These are phyloP conservation scores for Cantharis flavilabris DNA, from an alignment of 2,888 invertebrate genomes.

Conservation along the genomic window DNA sequence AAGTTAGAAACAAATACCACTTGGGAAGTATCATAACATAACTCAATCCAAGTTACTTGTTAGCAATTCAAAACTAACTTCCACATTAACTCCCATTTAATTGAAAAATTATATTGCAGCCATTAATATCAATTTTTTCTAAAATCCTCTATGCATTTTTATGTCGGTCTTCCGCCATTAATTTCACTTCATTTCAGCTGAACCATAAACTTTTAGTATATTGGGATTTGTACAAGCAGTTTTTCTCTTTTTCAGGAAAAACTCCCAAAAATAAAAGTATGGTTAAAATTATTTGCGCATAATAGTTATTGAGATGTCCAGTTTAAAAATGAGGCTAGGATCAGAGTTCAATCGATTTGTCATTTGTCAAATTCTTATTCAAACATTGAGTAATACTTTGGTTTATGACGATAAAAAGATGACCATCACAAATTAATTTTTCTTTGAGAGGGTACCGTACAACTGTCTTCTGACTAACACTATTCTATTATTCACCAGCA, in stretches of 20 bases:
- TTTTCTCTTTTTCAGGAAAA: background rate
- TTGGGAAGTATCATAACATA: background rate
- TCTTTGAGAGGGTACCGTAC: background rate
- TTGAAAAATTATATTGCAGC: background rate
- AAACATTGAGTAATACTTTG: background rate
- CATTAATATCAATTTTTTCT: background rate
- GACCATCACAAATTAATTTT: background rate
- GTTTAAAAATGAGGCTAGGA: background rate
- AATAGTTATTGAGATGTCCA: background rate
- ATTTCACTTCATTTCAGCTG: background rate
- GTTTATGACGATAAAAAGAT: background rate
- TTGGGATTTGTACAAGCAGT: background rate
- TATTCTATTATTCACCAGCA: background rate
- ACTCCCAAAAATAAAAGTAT: background rate
- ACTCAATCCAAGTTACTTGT: background rate
- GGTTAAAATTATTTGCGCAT: background rate
- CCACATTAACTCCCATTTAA: background rate
- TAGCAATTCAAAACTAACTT: background rate
- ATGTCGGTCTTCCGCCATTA: background rate
- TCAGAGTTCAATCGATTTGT: background rate
- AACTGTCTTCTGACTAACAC: background rate
- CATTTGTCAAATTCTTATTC: background rate
- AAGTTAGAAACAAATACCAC: background rate
- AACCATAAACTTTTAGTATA: background rate
- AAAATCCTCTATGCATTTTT: too few species aligned